Evolutionary conservation across 2,797 vertebrate species (phyloP).

Genomic region (Peromyscus attwateri): DNA sequence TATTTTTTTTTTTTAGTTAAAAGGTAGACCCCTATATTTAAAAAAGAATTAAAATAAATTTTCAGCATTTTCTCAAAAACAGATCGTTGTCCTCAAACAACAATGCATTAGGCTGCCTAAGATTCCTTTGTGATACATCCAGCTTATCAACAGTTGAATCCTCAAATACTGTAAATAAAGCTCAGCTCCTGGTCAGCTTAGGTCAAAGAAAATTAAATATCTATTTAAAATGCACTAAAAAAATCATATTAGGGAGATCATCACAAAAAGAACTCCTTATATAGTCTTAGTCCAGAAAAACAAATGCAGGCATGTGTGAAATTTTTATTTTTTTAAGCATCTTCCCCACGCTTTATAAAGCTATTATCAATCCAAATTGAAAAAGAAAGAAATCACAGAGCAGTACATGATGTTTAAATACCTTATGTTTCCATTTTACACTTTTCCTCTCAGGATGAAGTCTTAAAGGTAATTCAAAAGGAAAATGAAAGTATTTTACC

Average conservation of each 20-base stretch:
- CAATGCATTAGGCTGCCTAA: neutral
- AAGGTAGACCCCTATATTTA: neutral
- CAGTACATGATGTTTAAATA: constrained; percentile 74
- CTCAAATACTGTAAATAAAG: neutral
- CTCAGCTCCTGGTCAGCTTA: neutral
- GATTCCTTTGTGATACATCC: neutral
- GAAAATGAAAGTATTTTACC: constrained; percentile 84
- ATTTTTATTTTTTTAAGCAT: neutral
- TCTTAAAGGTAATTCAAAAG: constrained; percentile 82
- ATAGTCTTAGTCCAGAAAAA: constrained; percentile 52
- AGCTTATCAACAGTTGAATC: neutral
- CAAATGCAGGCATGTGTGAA: neutral
- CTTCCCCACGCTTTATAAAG: constrained; percentile 53
- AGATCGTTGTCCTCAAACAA: neutral
- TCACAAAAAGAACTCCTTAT: neutral
- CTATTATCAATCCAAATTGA: constrained; percentile 62
- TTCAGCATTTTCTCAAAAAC: neutral
- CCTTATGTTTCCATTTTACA: constrained; percentile 84
- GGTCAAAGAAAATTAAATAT: constrained; percentile 45
- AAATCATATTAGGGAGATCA: neutral
- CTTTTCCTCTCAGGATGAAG: constrained; percentile 78
- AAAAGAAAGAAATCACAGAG: constrained; percentile 63
- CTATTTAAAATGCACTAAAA: constrained; percentile 51
- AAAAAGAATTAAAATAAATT: constrained; percentile 52
- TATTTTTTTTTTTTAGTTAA: neutral